phyloP scores from a whole-genome alignment of 2,888 invertebrate genomes.

The Acrocera orbiculus region DNA sequence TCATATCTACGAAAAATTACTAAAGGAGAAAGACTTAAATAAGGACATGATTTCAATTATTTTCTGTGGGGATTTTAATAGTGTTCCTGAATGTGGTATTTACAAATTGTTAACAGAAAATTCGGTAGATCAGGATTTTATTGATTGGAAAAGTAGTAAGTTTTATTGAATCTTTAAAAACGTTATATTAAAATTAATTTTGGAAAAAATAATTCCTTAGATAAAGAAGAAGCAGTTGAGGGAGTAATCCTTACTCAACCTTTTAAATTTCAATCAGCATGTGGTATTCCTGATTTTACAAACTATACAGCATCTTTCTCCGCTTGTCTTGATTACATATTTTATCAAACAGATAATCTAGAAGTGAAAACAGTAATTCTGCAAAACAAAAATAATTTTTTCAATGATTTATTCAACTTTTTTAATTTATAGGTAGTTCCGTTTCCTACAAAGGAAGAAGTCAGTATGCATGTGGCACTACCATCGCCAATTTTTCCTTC shows the following conservation, averaged over 20 bases:
- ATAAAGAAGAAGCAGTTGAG: slow-evolving; percentile 43
- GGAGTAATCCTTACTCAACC: slow-evolving; percentile 47
- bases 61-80: slow-evolving; percentile 88
- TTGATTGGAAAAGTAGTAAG: slow-evolving; percentile 69
- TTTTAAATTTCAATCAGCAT: slow-evolving; percentile 52
- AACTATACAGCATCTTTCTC: slow-evolving; percentile 69
- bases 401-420: not conserved
- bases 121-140: slow-evolving; percentile 40
- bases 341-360: slow-evolving; percentile 48
- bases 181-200: not conserved
- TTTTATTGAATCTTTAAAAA: slow-evolving; percentile 12
- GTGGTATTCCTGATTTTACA: slow-evolving; percentile 67
- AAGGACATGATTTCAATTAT: slow-evolving; percentile 37
- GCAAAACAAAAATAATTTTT: not conserved
- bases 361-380: slow-evolving; percentile 41
- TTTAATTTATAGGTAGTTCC: slow-evolving; percentile 48
- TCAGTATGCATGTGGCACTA: slow-evolving; percentile 54
- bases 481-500: slow-evolving; percentile 85
- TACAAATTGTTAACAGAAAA: slow-evolving; percentile 60
- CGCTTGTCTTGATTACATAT: slow-evolving; percentile 86
- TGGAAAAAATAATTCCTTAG: slow-evolving; percentile 29
- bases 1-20: slow-evolving; percentile 31
- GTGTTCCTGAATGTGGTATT: slow-evolving; percentile 65
- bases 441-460: slow-evolving; percentile 59
- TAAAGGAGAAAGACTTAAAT: slow-evolving; percentile 26